These are phyloP conservation scores for Caenorhabditis macrosperma DNA, from an alignment of 2,888 invertebrate genomes.

Conservation along the genomic window DNA sequence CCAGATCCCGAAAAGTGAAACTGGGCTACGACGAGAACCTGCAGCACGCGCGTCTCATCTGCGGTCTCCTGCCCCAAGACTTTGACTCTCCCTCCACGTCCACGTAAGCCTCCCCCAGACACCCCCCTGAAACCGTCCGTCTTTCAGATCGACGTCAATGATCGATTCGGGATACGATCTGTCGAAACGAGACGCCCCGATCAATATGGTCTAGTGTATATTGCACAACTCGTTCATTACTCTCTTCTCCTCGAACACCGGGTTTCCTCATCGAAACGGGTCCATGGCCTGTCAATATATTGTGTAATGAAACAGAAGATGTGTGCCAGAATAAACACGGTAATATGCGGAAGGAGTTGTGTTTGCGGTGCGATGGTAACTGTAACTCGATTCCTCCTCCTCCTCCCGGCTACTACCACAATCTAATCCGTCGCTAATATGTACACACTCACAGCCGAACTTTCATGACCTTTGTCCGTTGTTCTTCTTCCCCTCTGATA, in stretches of 20 bases:
- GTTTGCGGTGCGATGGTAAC: slow-evolving; percentile 22
- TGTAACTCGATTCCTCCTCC: slow-evolving; percentile 36
- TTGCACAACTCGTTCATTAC: slow-evolving; percentile 2
- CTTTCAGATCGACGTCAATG: slow-evolving; percentile 52
- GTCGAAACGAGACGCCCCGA: slow-evolving; percentile 42
- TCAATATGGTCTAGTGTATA: slow-evolving; percentile 22
- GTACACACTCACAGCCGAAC: slow-evolving; percentile 27
- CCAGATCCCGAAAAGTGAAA: slow-evolving; percentile 45
- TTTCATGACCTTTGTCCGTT: slow-evolving; percentile 52
- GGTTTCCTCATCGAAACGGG: slow-evolving; percentile 40
- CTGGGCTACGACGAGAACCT: slow-evolving; percentile 34
- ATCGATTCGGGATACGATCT: slow-evolving; percentile 57
- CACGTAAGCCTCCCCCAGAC: slow-evolving; percentile 9
- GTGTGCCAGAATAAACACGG: slow-evolving; percentile 1
- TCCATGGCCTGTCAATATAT: slow-evolving; percentile 42
- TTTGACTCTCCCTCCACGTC: slow-evolving; percentile 59
- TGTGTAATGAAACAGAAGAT: slow-evolving; percentile 31
- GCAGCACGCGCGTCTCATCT: slow-evolving; percentile 55
- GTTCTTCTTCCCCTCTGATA: slow-evolving; percentile 17
- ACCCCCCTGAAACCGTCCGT: too few relatives aligned
- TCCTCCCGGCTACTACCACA: slow-evolving; percentile 21
- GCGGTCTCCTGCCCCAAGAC: slow-evolving; percentile 65
- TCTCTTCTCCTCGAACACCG: background rate
- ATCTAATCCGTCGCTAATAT: slow-evolving; percentile 39
- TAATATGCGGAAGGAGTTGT: background rate